A percentile compares a stretch with the other conserved stretches of the same genome.
Conservation (phyloP, 2,888 invertebrate genomes). For the Drosophila eohydei region DNA sequence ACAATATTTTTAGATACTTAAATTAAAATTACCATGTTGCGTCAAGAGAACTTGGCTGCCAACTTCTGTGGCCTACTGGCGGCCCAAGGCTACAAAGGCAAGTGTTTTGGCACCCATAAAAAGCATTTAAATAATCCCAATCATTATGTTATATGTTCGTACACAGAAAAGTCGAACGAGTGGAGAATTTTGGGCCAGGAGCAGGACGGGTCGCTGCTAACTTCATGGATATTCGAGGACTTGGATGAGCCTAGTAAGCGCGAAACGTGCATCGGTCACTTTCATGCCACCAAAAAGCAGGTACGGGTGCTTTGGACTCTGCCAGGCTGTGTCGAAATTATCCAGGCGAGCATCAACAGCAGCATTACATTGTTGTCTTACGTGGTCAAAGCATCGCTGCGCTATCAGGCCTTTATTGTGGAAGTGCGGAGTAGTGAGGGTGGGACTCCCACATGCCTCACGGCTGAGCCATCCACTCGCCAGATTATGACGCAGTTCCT, state of each 20-base stretch:
- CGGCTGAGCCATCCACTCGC: slow-evolving; percentile 87
- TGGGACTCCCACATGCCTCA: slow-evolving; percentile 48
- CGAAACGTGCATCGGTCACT: slow-evolving; percentile 87
- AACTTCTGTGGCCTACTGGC: slow-evolving; percentile 84
- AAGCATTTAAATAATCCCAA: neutral
- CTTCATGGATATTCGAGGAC: slow-evolving; percentile 88
- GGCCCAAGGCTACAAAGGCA: slow-evolving; percentile 82
- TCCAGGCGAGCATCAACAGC: slow-evolving; percentile 92
- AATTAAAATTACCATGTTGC: slow-evolving; percentile 78
- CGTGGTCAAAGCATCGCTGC: slow-evolving; percentile 86
- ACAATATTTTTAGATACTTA: slow-evolving; percentile 22
- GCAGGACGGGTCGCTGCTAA: slow-evolving; percentile 90
- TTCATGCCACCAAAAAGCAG: slow-evolving; percentile 87
- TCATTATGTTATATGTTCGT: neutral
- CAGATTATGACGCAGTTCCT: slow-evolving; percentile 92
- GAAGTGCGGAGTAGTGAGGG: slow-evolving; percentile 84
- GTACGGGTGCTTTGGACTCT: slow-evolving; percentile 88
- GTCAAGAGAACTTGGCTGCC: slow-evolving; percentile 85
- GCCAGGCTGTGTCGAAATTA: slow-evolving; percentile 87
- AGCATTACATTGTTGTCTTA: slow-evolving; percentile 89
- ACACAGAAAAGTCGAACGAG: slow-evolving; percentile 87
- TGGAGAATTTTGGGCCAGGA: slow-evolving; percentile 94
- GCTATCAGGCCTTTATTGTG: slow-evolving; percentile 88
- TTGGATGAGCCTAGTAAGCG: slow-evolving; percentile 63
- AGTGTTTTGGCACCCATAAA: neutral